Percentiles rank a stretch among this genome's conserved stretches.
phyloP scores from a whole-genome alignment of 2,888 invertebrate genomes.

The Dendrolimus pini region DNA sequence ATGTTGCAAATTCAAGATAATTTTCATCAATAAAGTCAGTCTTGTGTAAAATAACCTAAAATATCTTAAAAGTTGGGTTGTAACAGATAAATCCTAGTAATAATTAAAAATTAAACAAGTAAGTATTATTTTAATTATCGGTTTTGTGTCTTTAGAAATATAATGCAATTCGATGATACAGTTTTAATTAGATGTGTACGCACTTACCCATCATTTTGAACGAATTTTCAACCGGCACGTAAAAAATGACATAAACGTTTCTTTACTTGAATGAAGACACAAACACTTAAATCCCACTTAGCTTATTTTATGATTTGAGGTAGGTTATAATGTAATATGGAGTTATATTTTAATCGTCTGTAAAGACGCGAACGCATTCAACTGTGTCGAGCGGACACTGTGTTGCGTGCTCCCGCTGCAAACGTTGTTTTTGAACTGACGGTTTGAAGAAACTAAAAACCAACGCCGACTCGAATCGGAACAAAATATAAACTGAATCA shows the following conservation, averaged over 20 bases:
- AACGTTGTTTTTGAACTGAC: slow-evolving; percentile 46
- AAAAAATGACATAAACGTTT: slow-evolving; percentile 18
- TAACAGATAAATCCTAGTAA: too few species aligned
- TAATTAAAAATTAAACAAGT: too few species aligned
- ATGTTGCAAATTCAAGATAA: too few species aligned
- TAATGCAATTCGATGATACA: too few species aligned
- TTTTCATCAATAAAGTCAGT: too few species aligned
- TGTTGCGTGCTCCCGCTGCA: slow-evolving; percentile 32
- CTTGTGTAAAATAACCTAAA: too few species aligned
- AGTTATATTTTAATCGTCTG: slow-evolving; percentile 24
- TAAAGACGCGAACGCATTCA: slow-evolving; percentile 53
- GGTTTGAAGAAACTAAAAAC: slow-evolving; percentile 10
- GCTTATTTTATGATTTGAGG: slow-evolving; percentile 22
- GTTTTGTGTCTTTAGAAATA: too few species aligned
- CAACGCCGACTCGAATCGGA: neutral
- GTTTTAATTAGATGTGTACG: too few species aligned
- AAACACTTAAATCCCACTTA: slow-evolving; percentile 31
- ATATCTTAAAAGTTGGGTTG: too few species aligned
- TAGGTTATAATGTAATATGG: slow-evolving; percentile 27
- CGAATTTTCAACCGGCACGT: slow-evolving; percentile 26
- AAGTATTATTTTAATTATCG: too few species aligned
- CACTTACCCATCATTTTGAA: slow-evolving; percentile 48
- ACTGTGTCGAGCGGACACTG: slow-evolving; percentile 32
- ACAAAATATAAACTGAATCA: too few species aligned
- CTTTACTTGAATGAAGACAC: slow-evolving; percentile 24